Evolutionary conservation across 2,113 vertebrate genomes (phyloP), one percentile per base, ranked within the genome.

Genomic region (Microcebus jonahi): DNA sequence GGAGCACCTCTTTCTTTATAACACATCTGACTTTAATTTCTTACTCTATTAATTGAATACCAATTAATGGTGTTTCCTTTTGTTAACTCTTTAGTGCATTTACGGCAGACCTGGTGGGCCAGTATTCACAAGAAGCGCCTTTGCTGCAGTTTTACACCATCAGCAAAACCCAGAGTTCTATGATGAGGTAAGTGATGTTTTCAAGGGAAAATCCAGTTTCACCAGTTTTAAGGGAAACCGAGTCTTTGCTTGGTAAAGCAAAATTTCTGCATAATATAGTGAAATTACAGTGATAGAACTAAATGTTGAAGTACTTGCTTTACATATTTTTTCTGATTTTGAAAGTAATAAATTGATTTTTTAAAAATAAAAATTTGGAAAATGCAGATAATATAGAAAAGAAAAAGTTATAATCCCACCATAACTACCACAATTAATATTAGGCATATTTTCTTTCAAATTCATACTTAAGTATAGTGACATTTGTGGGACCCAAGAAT

Each of bases 101-200:
- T 99, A 99, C 0, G 99, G 99, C 39, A 99, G 99, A 97, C 99
- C 99, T 39, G 99, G 99, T 36, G 99, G 99, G 88, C 98, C 99
- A 10, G 84, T 99, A 92, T 99, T 99, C 98, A 99, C 99, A 55
- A 99, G 99, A 98, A 99, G 99, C 96, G 99, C 99, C 3, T 99
- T 99, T 96, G 99, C 99, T 97, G 98, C 99, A 42, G 99, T 99
- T 91, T 98, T 99, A 53, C 99, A 99, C 98, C 99, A 99, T 96
- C 99, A 99, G 83, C 99, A 99, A 96, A 99, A 99, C 98, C 99
- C 99, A 17, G 99, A 99, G 96, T 99, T 99, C 98, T 99, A 99
- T 95, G 99, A 99, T 94, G 99, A 99, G 99, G 99, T 99, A 98
- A 98, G 98, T 42, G 92, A 23, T 86, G 6, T 83, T 94, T 79